Evolutionary conservation across 2,797 vertebrate species (phyloP).

Genomic region (Pseudotriccus pelzelni): DNA sequence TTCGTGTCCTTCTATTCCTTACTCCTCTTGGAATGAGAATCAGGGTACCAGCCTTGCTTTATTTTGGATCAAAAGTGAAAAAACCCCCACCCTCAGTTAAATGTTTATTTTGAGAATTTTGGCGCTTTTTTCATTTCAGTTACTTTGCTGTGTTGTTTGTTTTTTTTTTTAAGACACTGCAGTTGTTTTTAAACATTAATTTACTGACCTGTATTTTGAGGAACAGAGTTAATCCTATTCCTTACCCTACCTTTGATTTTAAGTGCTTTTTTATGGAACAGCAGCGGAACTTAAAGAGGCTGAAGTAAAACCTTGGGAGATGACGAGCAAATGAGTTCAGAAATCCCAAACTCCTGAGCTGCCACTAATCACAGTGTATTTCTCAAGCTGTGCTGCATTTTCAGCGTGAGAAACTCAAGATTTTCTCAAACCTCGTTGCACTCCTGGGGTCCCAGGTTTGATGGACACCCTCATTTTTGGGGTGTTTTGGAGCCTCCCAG

Average conservation of each 20-base stretch:
- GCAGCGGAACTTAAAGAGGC: neutral
- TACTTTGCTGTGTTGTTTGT: neutral
- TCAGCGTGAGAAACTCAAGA: accelerated
- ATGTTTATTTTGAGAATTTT: neutral
- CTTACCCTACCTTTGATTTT: neutral
- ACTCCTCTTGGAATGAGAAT: neutral
- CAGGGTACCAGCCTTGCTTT: neutral
- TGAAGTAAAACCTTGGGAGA: neutral
- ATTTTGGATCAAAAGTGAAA: neutral
- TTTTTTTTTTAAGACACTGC: no score
- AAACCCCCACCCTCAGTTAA: neutral
- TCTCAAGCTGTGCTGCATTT: neutral
- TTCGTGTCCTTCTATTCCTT: neutral
- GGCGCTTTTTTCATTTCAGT: neutral
- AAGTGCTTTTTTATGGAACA: neutral
- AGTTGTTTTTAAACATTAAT: neutral
- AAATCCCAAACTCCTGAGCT: neutral
- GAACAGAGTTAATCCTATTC: neutral
- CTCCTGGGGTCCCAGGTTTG: neutral
- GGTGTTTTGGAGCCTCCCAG: accelerated
- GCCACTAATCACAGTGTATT: neutral
- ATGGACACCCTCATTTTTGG: accelerated
- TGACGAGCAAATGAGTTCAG: neutral
- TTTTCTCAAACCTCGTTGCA: neutral
- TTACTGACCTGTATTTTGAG: neutral